Evolutionary conservation across 2,888 invertebrate genomes (phyloP).

Genomic region (Salticus scenicus): DNA sequence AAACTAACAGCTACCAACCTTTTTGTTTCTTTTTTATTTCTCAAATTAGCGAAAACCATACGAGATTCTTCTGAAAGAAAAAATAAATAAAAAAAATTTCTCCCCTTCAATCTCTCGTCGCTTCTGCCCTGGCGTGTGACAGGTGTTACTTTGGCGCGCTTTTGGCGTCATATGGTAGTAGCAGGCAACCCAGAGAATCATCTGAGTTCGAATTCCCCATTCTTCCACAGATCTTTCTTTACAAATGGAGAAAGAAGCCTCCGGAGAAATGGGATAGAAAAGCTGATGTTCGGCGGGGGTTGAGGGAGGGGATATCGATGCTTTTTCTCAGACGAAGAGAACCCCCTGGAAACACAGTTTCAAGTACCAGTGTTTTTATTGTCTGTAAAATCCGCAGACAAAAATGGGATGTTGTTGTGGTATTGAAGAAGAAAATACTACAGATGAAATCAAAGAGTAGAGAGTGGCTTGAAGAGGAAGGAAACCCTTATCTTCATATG

Average conservation of each 20-base stretch:
- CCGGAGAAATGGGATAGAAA: background rate
- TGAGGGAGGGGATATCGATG: too few species aligned
- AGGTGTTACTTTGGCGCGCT: slow-evolving; percentile 11
- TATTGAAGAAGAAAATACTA: too few species aligned
- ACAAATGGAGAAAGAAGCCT: background rate
- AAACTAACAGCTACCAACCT: background rate
- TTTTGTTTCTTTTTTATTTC: background rate
- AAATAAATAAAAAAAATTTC: background rate
- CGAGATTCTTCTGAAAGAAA: background rate
- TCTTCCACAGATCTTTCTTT: background rate
- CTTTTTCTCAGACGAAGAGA: too few species aligned
- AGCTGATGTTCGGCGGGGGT: too few species aligned
- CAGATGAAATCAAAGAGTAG: too few species aligned
- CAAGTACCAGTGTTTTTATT: too few species aligned
- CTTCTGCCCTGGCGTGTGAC: background rate
- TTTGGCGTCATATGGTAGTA: background rate
- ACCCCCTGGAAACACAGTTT: too few species aligned
- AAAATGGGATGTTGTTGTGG: too few species aligned
- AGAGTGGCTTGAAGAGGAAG: too few species aligned
- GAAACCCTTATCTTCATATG: too few species aligned
- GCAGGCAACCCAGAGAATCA: background rate
- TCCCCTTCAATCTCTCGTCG: background rate
- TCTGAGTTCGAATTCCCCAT: background rate
- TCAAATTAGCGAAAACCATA: slow-evolving; percentile 14
- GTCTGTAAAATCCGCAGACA: too few species aligned